Base-by-base conservation (phyloP, 2,797 vertebrate genomes). In the Varecia variegata region DNA sequence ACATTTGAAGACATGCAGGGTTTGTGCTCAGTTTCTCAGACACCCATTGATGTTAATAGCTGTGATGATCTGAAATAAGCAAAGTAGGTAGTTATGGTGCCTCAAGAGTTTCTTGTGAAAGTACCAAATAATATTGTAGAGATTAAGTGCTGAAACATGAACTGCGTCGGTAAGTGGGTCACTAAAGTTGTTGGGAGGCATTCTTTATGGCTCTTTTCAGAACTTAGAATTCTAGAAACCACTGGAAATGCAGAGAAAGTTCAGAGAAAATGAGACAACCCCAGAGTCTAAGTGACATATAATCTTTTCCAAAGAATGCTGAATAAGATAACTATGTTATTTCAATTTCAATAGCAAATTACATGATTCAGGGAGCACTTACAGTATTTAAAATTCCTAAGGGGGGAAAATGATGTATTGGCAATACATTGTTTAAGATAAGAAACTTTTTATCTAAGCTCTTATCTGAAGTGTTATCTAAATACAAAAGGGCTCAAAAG, bases 381-480 rank as follows among this genome's bases (percentile, higher is more conserved):
- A 56, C 30, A 87, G 35, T 87, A 60, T 60, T 52, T 58, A 70
- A 90, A 77, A 65, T 77, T 95, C 32, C 43, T 45, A 83, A 62
- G 20, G 35, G 11, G 47, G 6, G 17, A 1, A 52, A 65, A 38
- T 56, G 52, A 50, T 43, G 23, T 47, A n/a, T 12, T 88, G 68
- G n/a, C 30, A 83, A 83, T 73, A 43, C 1, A 38, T 25, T 38
- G 62, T 92, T 70, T 89, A 79, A 94, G 27, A 21, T 52, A 73
- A 60, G 25, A 5, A 10, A 6, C 12, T 80, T 68, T 52, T 45
- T 32, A 93, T 65, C 45, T 80, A 70, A 74, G 40, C 32, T 35
- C 58, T 93, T 65, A 56, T 67, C 50, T 87, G 81, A 84, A 90
- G 71, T 32, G 56, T 84, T 47, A 71, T 67, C 93, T 86, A 93